Conservation (phyloP, 2,888 invertebrate genomes). For the Phengaris arion region DNA sequence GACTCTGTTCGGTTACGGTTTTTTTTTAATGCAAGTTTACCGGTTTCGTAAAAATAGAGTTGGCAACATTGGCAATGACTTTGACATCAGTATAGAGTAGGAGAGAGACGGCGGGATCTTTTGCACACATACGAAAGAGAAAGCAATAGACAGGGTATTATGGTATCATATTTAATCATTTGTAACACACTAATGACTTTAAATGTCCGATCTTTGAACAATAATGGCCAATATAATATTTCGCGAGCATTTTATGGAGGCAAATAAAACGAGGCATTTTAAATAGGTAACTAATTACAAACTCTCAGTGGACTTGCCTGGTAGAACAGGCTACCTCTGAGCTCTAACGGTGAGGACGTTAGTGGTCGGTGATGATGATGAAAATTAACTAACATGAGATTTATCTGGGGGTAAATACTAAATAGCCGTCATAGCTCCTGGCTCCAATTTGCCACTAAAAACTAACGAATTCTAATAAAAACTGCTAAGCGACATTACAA, state of each 20-base stretch:
- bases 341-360: neutral
- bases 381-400: too few relatives aligned
- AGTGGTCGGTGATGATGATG: too few relatives aligned
- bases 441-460: neutral
- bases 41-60: neutral
- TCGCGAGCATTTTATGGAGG: constrained; percentile 18
- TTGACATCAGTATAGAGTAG: neutral
- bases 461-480: neutral
- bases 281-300: neutral
- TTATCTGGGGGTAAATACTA: too few relatives aligned
- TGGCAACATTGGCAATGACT: neutral
- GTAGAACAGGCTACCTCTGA: neutral
- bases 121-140: constrained; percentile 10
- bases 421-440: neutral
- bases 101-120: neutral
- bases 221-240: constrained; percentile 37
- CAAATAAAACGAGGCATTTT: constrained; percentile 21
- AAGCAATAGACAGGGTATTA: constrained; percentile 2
- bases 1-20: too few relatives aligned
- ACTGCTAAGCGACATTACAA: neutral
- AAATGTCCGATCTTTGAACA: constrained; percentile 41
- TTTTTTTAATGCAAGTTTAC: neutral
- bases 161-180: constrained; percentile 37
- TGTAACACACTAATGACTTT: constrained; percentile 43
- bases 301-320: neutral